Evolutionary conservation across 2,888 invertebrate species (phyloP).

Genomic region (Drosophila ustulata): DNA sequence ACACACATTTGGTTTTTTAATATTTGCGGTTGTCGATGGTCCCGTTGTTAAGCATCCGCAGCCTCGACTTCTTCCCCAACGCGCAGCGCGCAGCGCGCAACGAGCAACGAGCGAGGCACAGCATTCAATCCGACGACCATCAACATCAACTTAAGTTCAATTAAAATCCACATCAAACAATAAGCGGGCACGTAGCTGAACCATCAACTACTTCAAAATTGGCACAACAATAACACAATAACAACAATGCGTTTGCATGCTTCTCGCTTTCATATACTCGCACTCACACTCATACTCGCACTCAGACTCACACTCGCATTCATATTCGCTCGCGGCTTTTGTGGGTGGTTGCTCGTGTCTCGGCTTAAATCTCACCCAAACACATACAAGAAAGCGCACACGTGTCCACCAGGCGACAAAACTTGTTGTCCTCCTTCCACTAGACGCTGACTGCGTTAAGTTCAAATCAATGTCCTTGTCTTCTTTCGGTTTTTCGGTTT

Average conservation of each 20-base stretch:
- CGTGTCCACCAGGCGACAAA: constrained; percentile 70
- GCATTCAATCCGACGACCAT: constrained; percentile 63
- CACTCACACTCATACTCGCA: constrained; percentile 6
- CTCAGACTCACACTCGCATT: background rate
- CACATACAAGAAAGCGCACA: constrained; percentile 60
- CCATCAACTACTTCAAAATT: constrained; percentile 73
- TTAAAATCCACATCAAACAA: constrained; percentile 84
- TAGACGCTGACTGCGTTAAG: constrained; percentile 25
- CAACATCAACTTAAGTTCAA: constrained; percentile 84
- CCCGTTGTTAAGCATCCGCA: constrained; percentile 62
- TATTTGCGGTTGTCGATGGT: constrained; percentile 71
- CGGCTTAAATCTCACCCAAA: constrained; percentile 62
- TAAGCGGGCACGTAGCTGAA: constrained; percentile 82
- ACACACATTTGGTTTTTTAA: constrained; percentile 56
- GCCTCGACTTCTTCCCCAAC: constrained; percentile 28
- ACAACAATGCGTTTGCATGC: constrained; percentile 49
- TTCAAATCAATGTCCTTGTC: constrained; percentile 61
- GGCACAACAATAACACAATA: constrained; percentile 65
- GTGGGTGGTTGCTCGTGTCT: constrained; percentile 69
- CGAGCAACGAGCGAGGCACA: no score
- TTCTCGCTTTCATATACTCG: constrained; percentile 6
- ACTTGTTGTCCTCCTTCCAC: constrained; percentile 67
- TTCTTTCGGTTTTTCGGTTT: constrained; percentile 17
- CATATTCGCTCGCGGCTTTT: constrained; percentile 48
- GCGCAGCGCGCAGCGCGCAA: no score